A percentile compares a stretch with the other conserved stretches of the same genome.
phyloP scores from a whole-genome alignment of 2,113 vertebrate genomes.

The Gracilinanus agilis region DNA sequence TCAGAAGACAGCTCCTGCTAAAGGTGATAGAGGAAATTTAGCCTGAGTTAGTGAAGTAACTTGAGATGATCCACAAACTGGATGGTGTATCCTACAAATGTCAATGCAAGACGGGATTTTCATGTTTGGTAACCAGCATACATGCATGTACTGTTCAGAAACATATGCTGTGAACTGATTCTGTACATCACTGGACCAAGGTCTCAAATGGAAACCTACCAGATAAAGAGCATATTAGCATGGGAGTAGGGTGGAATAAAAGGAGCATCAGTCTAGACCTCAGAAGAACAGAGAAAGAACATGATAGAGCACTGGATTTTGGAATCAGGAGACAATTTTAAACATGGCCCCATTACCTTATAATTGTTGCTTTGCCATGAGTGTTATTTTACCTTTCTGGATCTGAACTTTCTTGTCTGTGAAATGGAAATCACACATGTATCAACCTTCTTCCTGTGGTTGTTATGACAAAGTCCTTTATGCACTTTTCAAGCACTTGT shows the following conservation, averaged over 20 bases:
- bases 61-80: background rate
- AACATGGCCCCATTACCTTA: background rate
- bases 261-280: background rate
- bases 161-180: background rate
- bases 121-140: background rate
- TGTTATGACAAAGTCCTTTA: background rate
- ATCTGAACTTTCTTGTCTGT: background rate
- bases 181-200: background rate
- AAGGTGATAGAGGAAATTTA: slow-evolving; percentile 44
- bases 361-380: background rate
- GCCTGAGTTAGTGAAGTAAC: slow-evolving; percentile 23
- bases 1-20: background rate
- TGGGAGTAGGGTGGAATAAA: background rate
- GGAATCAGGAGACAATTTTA: background rate
- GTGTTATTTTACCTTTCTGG: background rate
- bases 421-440: background rate
- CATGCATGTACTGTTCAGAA: background rate
- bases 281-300: background rate
- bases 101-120: background rate
- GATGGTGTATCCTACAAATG: background rate
- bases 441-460: background rate
- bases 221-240: background rate
- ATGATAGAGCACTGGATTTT: background rate
- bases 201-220: background rate
- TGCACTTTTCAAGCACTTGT: background rate